Evolutionary conservation across 2,797 vertebrate genomes (phyloP).

Genomic region (Anomalospiza imberbis): DNA sequence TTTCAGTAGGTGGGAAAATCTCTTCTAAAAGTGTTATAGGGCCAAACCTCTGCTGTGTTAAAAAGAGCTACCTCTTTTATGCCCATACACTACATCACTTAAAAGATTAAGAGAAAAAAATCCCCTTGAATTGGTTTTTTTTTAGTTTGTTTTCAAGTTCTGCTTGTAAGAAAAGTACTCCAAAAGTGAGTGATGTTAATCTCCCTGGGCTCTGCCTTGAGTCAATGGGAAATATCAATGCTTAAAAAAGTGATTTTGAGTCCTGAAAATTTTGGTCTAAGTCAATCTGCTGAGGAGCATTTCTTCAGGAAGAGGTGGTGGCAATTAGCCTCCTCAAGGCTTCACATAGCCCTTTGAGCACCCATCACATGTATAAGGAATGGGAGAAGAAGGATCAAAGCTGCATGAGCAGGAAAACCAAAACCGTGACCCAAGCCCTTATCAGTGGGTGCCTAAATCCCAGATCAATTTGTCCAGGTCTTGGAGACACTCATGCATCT

Average conservation of each 20-base stretch:
- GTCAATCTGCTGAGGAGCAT: neutral
- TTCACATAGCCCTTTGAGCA: neutral
- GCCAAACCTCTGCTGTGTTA: neutral
- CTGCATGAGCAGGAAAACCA: neutral
- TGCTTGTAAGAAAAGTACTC: neutral
- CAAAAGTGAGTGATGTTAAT: neutral
- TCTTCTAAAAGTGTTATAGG: neutral
- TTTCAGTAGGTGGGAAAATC: neutral
- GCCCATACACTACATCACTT: neutral
- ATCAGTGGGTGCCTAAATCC: neutral
- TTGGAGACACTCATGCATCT: neutral
- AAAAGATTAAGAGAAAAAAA: neutral
- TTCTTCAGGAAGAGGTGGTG: neutral
- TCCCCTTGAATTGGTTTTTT: neutral
- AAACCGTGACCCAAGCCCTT: neutral
- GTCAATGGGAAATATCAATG: neutral
- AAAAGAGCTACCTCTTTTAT: neutral
- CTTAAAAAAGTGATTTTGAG: neutral
- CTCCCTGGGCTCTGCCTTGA: neutral
- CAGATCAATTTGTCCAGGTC: neutral
- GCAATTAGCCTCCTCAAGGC: neutral
- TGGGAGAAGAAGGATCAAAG: neutral
- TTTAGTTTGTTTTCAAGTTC: neutral
- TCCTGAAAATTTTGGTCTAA: neutral
- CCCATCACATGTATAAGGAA: fast-evolving